phyloP scores from a whole-genome alignment of 64 coral and sea anemone genomes.

The Stylophora pistillata region DNA sequence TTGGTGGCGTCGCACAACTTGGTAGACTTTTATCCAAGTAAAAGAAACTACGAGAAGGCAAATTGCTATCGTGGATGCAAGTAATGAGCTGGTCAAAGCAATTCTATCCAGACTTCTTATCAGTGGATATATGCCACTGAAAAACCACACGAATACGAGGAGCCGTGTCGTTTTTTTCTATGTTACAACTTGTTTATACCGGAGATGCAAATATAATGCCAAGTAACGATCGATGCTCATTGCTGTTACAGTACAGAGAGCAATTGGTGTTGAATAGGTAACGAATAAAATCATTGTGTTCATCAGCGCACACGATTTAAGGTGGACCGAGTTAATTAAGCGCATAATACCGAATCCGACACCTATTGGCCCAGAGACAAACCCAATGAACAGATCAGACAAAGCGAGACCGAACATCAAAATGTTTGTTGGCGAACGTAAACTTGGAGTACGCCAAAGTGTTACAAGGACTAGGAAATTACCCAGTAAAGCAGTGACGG shows the following conservation, averaged over 20 bases:
- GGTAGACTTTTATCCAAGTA: neutral
- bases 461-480: neutral
- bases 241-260: neutral
- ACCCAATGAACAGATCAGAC: constrained; percentile 10
- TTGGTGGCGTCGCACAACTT: constrained; percentile 17
- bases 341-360: neutral
- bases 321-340: neutral
- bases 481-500: neutral
- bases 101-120: neutral
- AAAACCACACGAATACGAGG: neutral
- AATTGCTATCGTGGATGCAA: neutral
- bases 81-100: neutral
- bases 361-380: neutral
- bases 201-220: neutral
- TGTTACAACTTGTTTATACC: constrained; percentile 2
- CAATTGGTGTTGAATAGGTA: neutral
- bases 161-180: neutral
- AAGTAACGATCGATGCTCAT: constrained; percentile 2
- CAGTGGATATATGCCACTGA: neutral
- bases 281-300: neutral
- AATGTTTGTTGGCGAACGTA: neutral
- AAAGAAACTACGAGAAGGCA: neutral
- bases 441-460: constrained; percentile 2
- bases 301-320: neutral
- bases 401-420: constrained; percentile 26